phyloP scores from a whole-genome alignment of 1,140 invertebrate species.

The Cherax destructor region DNA sequence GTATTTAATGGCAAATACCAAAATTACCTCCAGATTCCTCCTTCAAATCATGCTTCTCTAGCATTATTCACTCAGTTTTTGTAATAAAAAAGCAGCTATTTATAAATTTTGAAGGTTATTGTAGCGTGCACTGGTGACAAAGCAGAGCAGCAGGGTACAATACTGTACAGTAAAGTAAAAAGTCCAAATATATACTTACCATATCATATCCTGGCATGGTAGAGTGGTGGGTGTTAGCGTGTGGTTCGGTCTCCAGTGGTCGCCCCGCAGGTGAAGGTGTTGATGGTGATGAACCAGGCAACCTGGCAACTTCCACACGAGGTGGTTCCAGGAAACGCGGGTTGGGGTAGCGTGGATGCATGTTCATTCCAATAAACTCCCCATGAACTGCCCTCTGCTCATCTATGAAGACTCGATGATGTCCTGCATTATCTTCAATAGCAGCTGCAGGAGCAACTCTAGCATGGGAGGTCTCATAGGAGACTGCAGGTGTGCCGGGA shows the following conservation, averaged over 20 bases:
- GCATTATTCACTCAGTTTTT: not conserved
- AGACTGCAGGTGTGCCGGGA: not conserved
- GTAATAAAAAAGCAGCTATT: not conserved
- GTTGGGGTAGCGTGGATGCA: constrained; percentile 48
- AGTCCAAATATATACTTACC: not conserved
- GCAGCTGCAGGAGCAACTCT: constrained; percentile 29
- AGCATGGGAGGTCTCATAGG: constrained; percentile 38
- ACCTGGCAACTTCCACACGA: constrained; percentile 43
- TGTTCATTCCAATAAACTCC: constrained; percentile 39
- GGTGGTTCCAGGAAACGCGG: constrained; percentile 46
- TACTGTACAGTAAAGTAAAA: not conserved
- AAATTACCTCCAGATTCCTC: not conserved
- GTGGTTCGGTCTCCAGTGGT: constrained; percentile 34
- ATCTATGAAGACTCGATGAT: constrained; percentile 44
- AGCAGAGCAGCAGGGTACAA: not conserved
- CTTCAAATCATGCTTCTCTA: not conserved
- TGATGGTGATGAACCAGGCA: constrained; percentile 51
- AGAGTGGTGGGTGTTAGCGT: constrained; percentile 25
- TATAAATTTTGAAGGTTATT: not conserved
- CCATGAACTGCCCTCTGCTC: constrained; percentile 47
- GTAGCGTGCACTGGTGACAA: not conserved
- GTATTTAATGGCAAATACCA: no score
- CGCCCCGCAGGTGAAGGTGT: constrained; percentile 57
- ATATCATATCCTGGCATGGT: constrained; percentile 50
- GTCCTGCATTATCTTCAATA: constrained; percentile 41